Evolutionary conservation across 2,888 invertebrate species (phyloP).

Genomic region (Lingula anatina): DNA sequence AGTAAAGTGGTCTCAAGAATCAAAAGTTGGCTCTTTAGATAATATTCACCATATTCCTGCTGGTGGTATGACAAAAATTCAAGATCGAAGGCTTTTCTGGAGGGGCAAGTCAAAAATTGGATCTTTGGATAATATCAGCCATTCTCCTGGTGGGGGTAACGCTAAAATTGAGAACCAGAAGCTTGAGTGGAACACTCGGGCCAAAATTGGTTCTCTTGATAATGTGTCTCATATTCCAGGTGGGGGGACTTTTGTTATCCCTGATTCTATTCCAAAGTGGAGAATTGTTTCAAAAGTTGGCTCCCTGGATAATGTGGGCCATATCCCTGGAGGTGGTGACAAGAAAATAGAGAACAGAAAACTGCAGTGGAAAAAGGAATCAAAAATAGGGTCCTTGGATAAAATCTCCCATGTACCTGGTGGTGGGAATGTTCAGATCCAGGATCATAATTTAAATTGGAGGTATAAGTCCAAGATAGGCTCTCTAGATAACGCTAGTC

Average conservation of each 20-base stretch:
- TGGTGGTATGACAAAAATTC: conserved; percentile 3
- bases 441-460: conserved; percentile 2
- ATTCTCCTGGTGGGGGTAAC: conserved; percentile 4
- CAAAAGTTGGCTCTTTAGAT: conserved; percentile 4
- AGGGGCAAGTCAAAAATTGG: not conserved
- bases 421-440: conserved; percentile 3
- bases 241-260: not conserved
- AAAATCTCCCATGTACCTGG: conserved; percentile 3
- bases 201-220: conserved; percentile 4
- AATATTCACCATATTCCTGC: conserved; percentile 3
- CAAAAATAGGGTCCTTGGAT: conserved; percentile 5
- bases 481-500: conserved; percentile 2
- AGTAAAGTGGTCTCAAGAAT: not conserved
- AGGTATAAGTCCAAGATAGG: conserved; percentile 2
- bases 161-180: too few species aligned
- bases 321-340: conserved; percentile 5
- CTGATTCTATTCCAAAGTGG: conserved; percentile 2
- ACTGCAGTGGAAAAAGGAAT: not conserved
- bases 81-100: too few species aligned
- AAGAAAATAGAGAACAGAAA: not conserved
- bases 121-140: conserved; percentile 3
- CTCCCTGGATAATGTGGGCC: conserved; percentile 2
- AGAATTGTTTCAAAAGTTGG: conserved; percentile 4
- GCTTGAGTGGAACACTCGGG: not conserved
- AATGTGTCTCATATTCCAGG: not conserved